Conservation (phyloP, 53 echinoderm and acorn worm species). For the Henricia sp. region DNA sequence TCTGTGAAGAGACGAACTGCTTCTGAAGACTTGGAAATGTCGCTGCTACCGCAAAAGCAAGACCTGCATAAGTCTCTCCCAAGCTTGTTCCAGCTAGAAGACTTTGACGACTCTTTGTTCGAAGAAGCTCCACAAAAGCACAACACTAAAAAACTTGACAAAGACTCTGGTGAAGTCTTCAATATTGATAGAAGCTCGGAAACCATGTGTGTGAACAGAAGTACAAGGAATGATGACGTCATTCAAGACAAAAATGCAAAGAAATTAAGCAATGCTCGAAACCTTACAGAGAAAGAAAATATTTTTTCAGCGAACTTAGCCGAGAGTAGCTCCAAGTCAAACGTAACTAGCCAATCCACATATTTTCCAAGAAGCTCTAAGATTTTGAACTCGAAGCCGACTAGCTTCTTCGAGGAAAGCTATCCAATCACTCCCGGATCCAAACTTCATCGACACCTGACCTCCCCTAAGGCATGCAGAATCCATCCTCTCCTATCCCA, state of each 20-base stretch:
- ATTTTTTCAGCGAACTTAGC: neutral
- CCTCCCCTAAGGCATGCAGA: slow-evolving; percentile 36
- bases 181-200: neutral
- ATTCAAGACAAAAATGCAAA: neutral
- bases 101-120: slow-evolving; percentile 24
- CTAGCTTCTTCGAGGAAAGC: neutral
- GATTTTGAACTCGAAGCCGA: slow-evolving; percentile 1
- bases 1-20: slow-evolving; percentile 26
- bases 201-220: neutral
- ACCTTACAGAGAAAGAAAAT: neutral
- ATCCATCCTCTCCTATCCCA: slow-evolving; percentile 34
- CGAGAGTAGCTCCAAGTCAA: neutral
- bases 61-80: slow-evolving; percentile 46
- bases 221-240: neutral
- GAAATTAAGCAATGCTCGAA: neutral
- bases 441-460: slow-evolving; percentile 22
- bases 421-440: neutral
- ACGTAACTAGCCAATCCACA: neutral
- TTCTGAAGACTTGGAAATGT: slow-evolving; percentile 49
- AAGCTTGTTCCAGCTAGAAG: slow-evolving; percentile 16
- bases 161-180: neutral
- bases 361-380: neutral
- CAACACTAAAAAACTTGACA: neutral
- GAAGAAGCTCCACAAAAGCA: neutral
- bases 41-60: slow-evolving; percentile 23